Percentiles rank a stretch among this genome's conserved stretches.
Conservation (phyloP, 2,888 invertebrate genomes). For the Teinopalpus imperialis region DNA sequence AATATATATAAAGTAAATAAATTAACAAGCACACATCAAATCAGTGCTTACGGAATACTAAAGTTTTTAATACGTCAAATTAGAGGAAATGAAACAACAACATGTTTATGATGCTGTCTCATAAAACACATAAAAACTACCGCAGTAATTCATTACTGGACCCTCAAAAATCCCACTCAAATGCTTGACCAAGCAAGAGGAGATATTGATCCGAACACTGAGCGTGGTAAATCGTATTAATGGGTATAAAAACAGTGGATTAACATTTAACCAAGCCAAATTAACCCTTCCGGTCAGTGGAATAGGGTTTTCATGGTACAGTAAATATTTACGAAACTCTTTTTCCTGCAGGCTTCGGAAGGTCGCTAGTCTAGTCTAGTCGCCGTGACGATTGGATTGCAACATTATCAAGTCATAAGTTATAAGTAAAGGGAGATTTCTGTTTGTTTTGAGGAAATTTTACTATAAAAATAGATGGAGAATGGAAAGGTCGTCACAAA, state of each 20-base stretch:
- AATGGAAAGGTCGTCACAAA: too few species aligned
- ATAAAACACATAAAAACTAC: too few species aligned
- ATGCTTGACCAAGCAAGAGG: slow-evolving; percentile 42
- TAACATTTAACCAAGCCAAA: slow-evolving; percentile 30
- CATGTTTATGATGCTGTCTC: too few species aligned
- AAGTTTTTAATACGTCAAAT: too few species aligned
- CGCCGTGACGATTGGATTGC: slow-evolving; percentile 47
- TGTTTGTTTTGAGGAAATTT: background rate
- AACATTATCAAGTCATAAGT: slow-evolving; percentile 7
- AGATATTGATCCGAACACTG: slow-evolving; percentile 44
- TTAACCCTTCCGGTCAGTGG: slow-evolving; percentile 32
- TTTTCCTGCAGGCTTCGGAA: slow-evolving; percentile 53
- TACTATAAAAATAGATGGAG: too few species aligned
- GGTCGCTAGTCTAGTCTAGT: slow-evolving; percentile 57
- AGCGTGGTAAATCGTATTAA: slow-evolving; percentile 66
- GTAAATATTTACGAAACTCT: slow-evolving; percentile 47
- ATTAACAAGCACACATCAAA: too few species aligned
- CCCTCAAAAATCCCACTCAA: slow-evolving; percentile 28
- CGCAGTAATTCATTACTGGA: too few species aligned
- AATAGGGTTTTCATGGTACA: slow-evolving; percentile 39
- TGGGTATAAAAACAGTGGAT: slow-evolving; percentile 50
- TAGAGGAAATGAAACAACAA: too few species aligned
- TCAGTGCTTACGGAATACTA: too few species aligned
- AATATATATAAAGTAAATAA: too few species aligned
- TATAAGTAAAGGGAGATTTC: slow-evolving; percentile 6